phyloP scores from a whole-genome alignment of 2,888 invertebrate genomes.

The Athrips mouffetella region DNA sequence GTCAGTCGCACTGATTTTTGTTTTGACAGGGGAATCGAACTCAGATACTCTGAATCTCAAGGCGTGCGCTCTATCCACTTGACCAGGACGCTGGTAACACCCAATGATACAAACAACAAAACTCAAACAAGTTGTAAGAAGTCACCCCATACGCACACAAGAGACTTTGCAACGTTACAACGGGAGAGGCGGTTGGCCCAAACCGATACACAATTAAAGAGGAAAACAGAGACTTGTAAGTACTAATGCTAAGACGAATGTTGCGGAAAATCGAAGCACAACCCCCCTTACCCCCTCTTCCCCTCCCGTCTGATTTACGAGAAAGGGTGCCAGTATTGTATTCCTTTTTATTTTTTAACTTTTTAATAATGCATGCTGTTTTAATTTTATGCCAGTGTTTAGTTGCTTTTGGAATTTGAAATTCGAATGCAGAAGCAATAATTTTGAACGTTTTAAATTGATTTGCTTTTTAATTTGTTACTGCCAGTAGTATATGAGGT shows the following conservation, averaged over 20 bases:
- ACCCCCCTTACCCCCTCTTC: conserved; percentile 32
- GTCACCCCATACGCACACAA: conserved; percentile 8
- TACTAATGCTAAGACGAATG: conserved; percentile 76
- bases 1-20: too few species aligned
- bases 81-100: too few species aligned
- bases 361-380: conserved; percentile 26
- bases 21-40: too few species aligned
- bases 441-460: conserved; percentile 1
- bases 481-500: neutral
- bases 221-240: conserved; percentile 68
- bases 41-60: too few species aligned
- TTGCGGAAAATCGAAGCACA: conserved; percentile 76
- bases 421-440: conserved; percentile 9
- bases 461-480: neutral
- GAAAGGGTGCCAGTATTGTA: conserved; percentile 44
- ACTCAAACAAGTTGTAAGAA: neutral
- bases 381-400: conserved; percentile 16
- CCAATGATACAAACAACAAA: neutral
- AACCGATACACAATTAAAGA: conserved; percentile 75
- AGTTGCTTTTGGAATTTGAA: conserved; percentile 7
- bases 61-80: too few species aligned
- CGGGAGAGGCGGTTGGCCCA: conserved; percentile 38
- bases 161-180: conserved; percentile 13
- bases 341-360: conserved; percentile 47
- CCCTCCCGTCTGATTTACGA: conserved; percentile 62